Percentiles rank a stretch among this genome's conserved stretches.
phyloP scores from a whole-genome alignment of 1,140 invertebrate genomes.

The Neocloeon triangulifer region DNA sequence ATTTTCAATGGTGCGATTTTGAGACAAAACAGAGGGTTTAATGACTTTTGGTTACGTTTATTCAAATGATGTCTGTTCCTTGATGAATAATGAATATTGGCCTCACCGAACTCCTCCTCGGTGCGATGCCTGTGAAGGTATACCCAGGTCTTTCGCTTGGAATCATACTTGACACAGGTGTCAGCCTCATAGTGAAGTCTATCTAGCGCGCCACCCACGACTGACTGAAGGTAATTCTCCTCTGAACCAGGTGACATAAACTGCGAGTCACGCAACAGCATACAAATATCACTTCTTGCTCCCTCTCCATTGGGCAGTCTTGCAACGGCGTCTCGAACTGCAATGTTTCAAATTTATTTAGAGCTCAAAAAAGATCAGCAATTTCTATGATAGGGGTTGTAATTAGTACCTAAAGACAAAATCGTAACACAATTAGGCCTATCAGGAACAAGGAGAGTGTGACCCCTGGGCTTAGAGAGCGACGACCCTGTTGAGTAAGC shows the following conservation, averaged over 20 bases:
- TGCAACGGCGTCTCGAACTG: conserved; percentile 76
- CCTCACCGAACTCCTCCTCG: conserved; percentile 51
- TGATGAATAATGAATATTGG: too few species aligned
- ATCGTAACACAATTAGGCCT: conserved; percentile 82
- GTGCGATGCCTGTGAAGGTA: conserved; percentile 61
- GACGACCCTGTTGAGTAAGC: conserved; percentile 32
- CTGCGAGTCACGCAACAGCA: conserved; percentile 61
- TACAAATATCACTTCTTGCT: conserved; percentile 70
- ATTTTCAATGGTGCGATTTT: too few species aligned
- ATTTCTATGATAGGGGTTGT: neutral
- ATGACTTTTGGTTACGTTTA: too few species aligned
- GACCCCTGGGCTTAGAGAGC: conserved; percentile 50
- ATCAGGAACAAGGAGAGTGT: conserved; percentile 57
- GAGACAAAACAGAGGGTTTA: too few species aligned
- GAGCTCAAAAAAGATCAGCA: neutral
- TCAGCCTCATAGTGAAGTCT: conserved; percentile 70
- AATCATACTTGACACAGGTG: conserved; percentile 77
- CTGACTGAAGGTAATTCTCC: conserved; percentile 40
- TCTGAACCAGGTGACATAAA: conserved; percentile 46
- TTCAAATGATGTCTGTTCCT: too few species aligned
- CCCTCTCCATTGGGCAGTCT: conserved; percentile 84
- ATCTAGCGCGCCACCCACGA: conserved; percentile 73
- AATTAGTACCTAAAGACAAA: conserved; percentile 38
- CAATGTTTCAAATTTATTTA: conserved; percentile 6
- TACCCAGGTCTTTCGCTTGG: conserved; percentile 72